These are phyloP conservation scores for Cepaea nemoralis DNA, from an alignment of 1,140 invertebrate genomes.

Conservation along the genomic window DNA sequence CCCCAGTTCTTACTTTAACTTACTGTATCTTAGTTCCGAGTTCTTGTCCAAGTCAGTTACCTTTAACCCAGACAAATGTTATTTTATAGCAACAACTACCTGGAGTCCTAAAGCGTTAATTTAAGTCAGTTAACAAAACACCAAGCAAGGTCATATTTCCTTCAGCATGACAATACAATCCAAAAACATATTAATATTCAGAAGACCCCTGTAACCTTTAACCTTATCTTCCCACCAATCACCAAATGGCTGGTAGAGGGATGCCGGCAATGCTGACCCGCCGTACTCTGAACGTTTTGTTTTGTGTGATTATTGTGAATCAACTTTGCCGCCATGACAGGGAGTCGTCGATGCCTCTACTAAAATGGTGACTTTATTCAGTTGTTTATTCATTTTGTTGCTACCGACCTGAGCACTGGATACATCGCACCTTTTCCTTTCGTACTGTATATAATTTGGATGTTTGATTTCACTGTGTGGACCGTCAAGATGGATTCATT, in stretches of 20 bases:
- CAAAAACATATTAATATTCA: no score
- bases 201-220: not conserved
- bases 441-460: not conserved
- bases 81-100: no score
- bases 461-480: not conserved
- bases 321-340: slow-evolving; percentile 39
- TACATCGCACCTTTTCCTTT: not conserved
- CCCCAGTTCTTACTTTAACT: no score
- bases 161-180: no score
- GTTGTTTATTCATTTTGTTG: not conserved
- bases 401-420: slow-evolving; percentile 23
- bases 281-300: slow-evolving; percentile 1
- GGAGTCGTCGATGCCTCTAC: not conserved
- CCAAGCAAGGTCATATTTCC: no score
- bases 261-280: not conserved
- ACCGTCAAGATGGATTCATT: not conserved
- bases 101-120: no score
- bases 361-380: slow-evolving; percentile 24
- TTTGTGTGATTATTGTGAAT: slow-evolving; percentile 39
- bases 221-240: not conserved
- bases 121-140: no score
- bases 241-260: slow-evolving; percentile 29
- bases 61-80: no score
- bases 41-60: no score
- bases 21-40: no score